Base-by-base conservation (phyloP, 1,140 invertebrate species). In the Metaphire vulgaris region DNA sequence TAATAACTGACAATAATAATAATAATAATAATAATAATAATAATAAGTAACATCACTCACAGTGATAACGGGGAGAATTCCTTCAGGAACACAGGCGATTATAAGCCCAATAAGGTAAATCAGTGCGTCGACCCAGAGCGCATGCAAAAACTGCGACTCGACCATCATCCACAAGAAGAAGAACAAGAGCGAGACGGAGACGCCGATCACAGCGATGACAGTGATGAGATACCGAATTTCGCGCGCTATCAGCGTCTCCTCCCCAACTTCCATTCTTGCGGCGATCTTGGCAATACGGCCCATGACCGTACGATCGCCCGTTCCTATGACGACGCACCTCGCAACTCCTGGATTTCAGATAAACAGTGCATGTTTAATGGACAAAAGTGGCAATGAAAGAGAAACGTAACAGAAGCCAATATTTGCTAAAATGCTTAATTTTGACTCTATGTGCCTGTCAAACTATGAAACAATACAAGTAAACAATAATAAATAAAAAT, bases 181-280 rank as follows among this genome's bases (percentile, higher is more conserved):
- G 90, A 99, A 98, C 31, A 95, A 93, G 15, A 99, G 92, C 81
- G 97, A 96, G 71, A 99, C 90, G 88, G 98, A 98, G 32, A 99
- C 95, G 83, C 97, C 97, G 1, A 99, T 95, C 79, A 95, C 94
- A 33, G 74, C 30, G 85, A 99, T 99, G 80, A 99, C 88, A 85
- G 98, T 96, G 85, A 99, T 99, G 89, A 99, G 99, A 88, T 99
- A 96, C 82, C 94, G 93, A 82, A 99, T 99, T 89, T 99, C 96
- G 88, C 95, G 95, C 77, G 95, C 95, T 84, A 99, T 98, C 77
- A 96, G 96, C 0, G 97, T 99, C 85, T 98, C 93, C 33, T 86
- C 93, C 72, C 95, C 95, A 82, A 95, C 97, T 81, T 97, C 94
- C 82, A 99, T 88, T 81, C 96, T 94, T 69, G 96, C 97, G 29